Evolutionary conservation across 1,140 invertebrate species (phyloP).

Genomic region (Tetranychus urticae): DNA sequence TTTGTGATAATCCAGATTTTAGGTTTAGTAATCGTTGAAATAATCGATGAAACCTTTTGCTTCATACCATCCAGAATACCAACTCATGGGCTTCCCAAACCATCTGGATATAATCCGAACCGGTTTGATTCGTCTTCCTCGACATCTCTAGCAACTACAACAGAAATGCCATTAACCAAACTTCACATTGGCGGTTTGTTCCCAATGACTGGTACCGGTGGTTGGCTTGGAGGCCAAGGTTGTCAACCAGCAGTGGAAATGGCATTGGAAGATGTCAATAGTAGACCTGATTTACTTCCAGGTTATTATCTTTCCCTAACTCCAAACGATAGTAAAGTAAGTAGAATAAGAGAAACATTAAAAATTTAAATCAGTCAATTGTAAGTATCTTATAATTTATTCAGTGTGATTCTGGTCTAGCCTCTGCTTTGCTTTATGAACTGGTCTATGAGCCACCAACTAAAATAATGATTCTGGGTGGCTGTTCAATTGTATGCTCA

Average conservation of each 20-base stretch:
- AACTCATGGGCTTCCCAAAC: too few species aligned
- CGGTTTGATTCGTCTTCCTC: too few species aligned
- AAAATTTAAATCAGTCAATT: background rate
- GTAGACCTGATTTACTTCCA: slow-evolving; percentile 56
- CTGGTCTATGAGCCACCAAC: slow-evolving; percentile 83
- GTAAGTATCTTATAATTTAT: background rate
- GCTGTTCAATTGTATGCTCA: slow-evolving; percentile 96
- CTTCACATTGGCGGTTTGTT: slow-evolving; percentile 94
- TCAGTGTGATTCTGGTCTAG: slow-evolving; percentile 90
- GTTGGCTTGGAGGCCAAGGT: slow-evolving; percentile 73
- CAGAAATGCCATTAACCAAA: background rate
- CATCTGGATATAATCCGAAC: too few species aligned
- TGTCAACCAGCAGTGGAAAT: slow-evolving; percentile 83
- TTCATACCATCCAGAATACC: too few species aligned
- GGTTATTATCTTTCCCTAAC: slow-evolving; percentile 74
- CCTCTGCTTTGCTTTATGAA: slow-evolving; percentile 94
- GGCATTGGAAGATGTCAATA: slow-evolving; percentile 88
- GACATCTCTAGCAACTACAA: background rate
- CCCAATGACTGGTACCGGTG: slow-evolving; percentile 57
- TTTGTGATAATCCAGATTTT: too few species aligned
- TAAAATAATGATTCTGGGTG: slow-evolving; percentile 83
- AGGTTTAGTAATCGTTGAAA: too few species aligned
- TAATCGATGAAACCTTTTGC: too few species aligned
- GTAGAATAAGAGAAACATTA: background rate
- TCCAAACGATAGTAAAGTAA: slow-evolving; percentile 90